Evolutionary conservation across 2,888 invertebrate species (phyloP).

Genomic region (Phaedon cochleariae): DNA sequence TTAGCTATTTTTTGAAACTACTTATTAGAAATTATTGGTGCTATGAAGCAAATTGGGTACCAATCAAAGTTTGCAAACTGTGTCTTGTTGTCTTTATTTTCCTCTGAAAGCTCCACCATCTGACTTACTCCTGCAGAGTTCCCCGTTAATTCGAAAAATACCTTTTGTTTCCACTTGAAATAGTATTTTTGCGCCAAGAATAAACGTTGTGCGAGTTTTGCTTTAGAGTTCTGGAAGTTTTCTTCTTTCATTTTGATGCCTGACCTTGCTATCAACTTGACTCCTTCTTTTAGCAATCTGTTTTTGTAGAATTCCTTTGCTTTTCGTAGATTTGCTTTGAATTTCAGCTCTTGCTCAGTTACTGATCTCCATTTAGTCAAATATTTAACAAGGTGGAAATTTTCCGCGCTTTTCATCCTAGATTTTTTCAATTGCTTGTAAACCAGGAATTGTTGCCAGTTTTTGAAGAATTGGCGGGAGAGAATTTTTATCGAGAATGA

Average conservation of each 20-base stretch:
- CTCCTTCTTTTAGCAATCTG: conserved; percentile 40
- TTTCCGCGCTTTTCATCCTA: conserved; percentile 8
- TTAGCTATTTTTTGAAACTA: too few relatives aligned
- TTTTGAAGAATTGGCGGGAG: conserved; percentile 5
- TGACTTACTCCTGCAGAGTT: not conserved
- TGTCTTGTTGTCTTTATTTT: conserved; percentile 16
- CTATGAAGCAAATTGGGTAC: conserved; percentile 48
- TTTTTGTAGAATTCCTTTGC: conserved; percentile 46
- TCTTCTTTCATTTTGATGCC: conserved; percentile 41
- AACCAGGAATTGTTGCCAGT: conserved; percentile 34
- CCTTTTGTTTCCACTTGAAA: conserved; percentile 49
- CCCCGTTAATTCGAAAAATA: conserved; percentile 28
- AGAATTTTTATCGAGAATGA: not conserved
- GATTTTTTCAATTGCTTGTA: conserved; percentile 23
- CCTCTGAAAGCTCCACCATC: not conserved
- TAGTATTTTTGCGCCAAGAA: conserved; percentile 50
- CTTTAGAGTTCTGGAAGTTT: conserved; percentile 32
- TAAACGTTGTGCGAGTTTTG: conserved; percentile 38
- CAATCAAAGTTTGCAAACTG: conserved; percentile 36
- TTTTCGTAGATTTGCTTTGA: conserved; percentile 33
- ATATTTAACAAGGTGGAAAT: not conserved
- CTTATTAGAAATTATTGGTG: conserved; percentile 43
- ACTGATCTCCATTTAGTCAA: conserved; percentile 17
- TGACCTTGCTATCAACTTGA: conserved; percentile 44
- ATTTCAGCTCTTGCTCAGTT: conserved; percentile 3